Conservation (phyloP, 2,797 vertebrate species). For the Novumbra hubbsi region DNA sequence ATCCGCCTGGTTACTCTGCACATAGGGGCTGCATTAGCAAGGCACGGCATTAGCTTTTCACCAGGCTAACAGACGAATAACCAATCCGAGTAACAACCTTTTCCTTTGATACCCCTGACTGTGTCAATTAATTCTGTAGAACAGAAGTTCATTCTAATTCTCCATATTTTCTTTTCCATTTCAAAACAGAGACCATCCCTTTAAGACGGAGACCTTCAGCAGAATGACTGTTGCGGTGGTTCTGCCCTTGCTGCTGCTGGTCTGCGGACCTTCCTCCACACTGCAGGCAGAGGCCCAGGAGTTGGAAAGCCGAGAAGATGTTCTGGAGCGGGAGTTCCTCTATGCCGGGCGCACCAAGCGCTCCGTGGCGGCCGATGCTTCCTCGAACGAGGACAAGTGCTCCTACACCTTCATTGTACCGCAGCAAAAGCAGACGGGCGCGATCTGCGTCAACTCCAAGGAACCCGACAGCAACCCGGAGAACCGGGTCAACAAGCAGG, state of each 20-base stretch:
- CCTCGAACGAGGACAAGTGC: conserved; percentile 84
- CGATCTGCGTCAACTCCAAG: conserved; percentile 97
- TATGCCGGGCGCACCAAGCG: conserved; percentile 78
- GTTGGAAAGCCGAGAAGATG: conserved; percentile 77
- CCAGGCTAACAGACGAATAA: background rate
- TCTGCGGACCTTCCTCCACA: conserved; percentile 49
- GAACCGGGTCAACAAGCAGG: conserved; percentile 92
- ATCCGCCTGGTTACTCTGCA: conserved; percentile 1
- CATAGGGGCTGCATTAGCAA: background rate
- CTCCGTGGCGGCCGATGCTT: conserved; percentile 59
- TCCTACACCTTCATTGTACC: conserved; percentile 98
- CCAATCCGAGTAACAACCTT: background rate
- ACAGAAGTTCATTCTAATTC: background rate
- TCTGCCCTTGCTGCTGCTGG: conserved; percentile 47
- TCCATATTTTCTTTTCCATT: background rate
- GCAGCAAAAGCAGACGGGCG: conserved; percentile 94
- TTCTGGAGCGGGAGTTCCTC: conserved; percentile 80
- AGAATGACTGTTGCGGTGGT: conserved; percentile 6
- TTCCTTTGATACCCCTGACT: background rate
- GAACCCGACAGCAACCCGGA: conserved; percentile 89
- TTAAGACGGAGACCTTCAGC: background rate
- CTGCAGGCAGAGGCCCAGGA: conserved; percentile 70
- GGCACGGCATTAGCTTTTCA: background rate
- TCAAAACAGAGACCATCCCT: conserved; percentile 14
- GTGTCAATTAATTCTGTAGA: background rate